Evolutionary conservation across 2,113 vertebrate species (phyloP).

Genomic region (Vidua chalybeata): DNA sequence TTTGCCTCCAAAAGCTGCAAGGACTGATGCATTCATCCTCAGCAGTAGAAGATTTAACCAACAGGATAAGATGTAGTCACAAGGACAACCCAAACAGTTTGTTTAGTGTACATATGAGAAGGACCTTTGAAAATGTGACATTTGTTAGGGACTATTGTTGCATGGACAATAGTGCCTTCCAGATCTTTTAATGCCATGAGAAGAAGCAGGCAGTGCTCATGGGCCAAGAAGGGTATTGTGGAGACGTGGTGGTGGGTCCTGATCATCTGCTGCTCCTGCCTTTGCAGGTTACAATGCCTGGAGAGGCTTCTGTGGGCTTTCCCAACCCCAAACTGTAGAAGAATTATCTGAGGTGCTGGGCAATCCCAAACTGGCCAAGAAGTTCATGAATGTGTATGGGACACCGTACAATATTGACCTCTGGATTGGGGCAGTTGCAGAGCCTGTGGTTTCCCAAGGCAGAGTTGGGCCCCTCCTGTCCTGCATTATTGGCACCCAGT

Average conservation of each 20-base stretch:
- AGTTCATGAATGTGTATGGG: constrained; percentile 82
- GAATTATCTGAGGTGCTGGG: constrained; percentile 79
- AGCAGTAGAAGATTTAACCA: neutral
- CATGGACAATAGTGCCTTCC: neutral
- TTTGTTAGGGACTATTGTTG: neutral
- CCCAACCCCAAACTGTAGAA: constrained; percentile 74
- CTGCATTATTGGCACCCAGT: constrained; percentile 88
- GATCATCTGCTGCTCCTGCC: neutral
- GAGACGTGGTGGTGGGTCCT: neutral
- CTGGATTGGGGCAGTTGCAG: constrained; percentile 87
- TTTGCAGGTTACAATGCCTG: constrained; percentile 49
- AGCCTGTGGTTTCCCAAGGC: constrained; percentile 79
- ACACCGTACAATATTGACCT: constrained; percentile 85
- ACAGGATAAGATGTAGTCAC: neutral
- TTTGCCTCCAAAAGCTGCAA: neutral
- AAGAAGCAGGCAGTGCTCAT: neutral
- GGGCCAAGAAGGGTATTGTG: neutral
- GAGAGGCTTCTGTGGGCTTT: constrained; percentile 77
- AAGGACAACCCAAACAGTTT: neutral
- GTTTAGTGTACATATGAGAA: neutral
- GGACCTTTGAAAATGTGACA: neutral
- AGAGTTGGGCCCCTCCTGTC: constrained; percentile 86
- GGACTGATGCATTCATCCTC: neutral
- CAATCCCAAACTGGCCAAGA: constrained; percentile 77
- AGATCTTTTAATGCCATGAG: neutral